Conservation (phyloP, 2,797 vertebrate genomes). For the Spheniscus humboldti region DNA sequence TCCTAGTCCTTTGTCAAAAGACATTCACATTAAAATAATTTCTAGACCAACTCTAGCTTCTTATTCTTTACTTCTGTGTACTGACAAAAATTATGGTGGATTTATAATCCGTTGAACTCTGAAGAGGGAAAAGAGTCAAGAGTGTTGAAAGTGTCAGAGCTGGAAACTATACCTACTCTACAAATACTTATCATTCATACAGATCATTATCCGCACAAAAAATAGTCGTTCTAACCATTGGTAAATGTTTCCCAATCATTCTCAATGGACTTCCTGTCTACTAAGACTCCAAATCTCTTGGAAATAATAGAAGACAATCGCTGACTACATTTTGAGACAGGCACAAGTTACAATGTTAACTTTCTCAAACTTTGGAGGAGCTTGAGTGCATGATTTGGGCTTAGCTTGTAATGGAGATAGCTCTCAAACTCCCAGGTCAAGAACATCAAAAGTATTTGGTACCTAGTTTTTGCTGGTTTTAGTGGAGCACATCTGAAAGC, state of each 20-base stretch:
- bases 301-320: not conserved
- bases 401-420: not conserved
- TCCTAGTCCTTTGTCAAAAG: not conserved
- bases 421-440: not conserved
- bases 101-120: not conserved
- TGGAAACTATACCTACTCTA: not conserved
- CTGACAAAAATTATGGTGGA: not conserved
- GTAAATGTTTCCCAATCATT: slow-evolving; percentile 6
- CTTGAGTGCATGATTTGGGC: not conserved
- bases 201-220: not conserved
- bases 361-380: not conserved
- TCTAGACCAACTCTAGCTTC: not conserved
- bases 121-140: not conserved
- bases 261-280: not conserved
- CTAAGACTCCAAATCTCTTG: not conserved
- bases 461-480: not conserved
- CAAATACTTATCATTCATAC: not conserved
- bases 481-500: not conserved
- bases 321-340: not conserved
- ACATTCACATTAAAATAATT: not conserved
- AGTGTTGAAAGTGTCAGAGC: not conserved
- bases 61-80: not conserved
- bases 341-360: not conserved
- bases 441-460: not conserved
- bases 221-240: not conserved